Conservation (phyloP, 2,888 invertebrate species). For the Eumerus sabulonum region DNA sequence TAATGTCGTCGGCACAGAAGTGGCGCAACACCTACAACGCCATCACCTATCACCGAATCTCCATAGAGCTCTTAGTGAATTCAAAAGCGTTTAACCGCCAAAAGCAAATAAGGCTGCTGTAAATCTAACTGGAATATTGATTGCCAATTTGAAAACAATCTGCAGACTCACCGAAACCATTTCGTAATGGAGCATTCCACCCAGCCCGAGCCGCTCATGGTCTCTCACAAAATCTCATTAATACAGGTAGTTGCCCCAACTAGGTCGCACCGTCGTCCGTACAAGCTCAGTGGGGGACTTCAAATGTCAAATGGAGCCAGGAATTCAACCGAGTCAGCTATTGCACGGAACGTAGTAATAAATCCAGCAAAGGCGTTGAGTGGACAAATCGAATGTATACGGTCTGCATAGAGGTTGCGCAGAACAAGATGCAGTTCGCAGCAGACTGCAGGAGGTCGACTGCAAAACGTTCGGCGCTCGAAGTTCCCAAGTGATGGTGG, state of each 20-base stretch:
- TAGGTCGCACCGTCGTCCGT: slow-evolving; percentile 46
- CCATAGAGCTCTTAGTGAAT: too few species aligned
- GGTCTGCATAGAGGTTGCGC: not conserved
- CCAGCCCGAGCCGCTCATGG: slow-evolving; percentile 20
- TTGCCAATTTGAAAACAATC: slow-evolving; percentile 18
- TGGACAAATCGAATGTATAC: slow-evolving; percentile 39
- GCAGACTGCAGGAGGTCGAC: too few species aligned
- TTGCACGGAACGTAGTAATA: slow-evolving; percentile 17
- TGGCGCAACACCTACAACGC: too few species aligned
- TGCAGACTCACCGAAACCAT: not conserved
- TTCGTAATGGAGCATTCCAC: slow-evolving; percentile 39
- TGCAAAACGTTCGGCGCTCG: too few species aligned
- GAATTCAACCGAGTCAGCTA: slow-evolving; percentile 35
- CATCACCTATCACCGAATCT: too few species aligned
- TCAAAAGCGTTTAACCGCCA: slow-evolving; percentile 28
- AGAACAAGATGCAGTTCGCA: too few species aligned
- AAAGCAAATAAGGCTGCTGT: slow-evolving; percentile 18
- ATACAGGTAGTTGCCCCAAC: slow-evolving; percentile 35
- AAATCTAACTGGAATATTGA: slow-evolving; percentile 30
- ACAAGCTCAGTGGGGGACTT: slow-evolving; percentile 20
- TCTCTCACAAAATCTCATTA: slow-evolving; percentile 36
- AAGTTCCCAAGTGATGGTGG: too few species aligned
- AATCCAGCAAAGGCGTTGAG: slow-evolving; percentile 54
- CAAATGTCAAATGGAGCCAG: slow-evolving; percentile 49
- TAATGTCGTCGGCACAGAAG: too few species aligned